phyloP scores from a whole-genome alignment of 2,888 invertebrate genomes.

The Volucella bombylans region DNA sequence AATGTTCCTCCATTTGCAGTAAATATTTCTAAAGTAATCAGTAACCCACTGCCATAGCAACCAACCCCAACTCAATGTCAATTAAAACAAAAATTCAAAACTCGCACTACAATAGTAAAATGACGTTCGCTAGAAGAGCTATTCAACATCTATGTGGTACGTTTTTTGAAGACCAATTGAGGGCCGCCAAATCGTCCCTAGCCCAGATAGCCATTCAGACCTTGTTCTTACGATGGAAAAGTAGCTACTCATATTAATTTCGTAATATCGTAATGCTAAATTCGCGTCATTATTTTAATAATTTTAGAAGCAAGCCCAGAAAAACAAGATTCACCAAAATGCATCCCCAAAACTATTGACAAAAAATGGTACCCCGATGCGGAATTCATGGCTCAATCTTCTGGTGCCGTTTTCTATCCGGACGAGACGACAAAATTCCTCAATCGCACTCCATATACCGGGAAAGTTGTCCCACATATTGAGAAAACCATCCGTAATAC shows the following conservation, averaged over 20 bases:
- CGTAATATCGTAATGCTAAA: background rate
- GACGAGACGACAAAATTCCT: constrained; percentile 81
- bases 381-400: constrained; percentile 84
- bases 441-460: constrained; percentile 79
- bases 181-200: constrained; percentile 18
- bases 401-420: constrained; percentile 85
- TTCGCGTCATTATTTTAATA: no score
- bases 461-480: constrained; percentile 80
- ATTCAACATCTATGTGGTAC: constrained; percentile 6
- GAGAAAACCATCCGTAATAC: constrained; percentile 87
- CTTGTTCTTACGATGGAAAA: constrained; percentile 38
- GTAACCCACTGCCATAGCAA: background rate
- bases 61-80: background rate
- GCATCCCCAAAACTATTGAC: background rate
- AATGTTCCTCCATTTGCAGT: no score
- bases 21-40: background rate
- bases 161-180: constrained; percentile 8
- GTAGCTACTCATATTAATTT: background rate
- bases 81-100: background rate
- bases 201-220: constrained; percentile 35
- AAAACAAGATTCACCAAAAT: background rate
- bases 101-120: constrained; percentile 9
- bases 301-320: background rate
- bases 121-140: constrained; percentile 8
- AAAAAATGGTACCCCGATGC: constrained; percentile 86